A percentile compares a stretch with the other conserved stretches of the same genome.
Evolutionary conservation across 2,888 invertebrate species (phyloP).

Genomic region (Alcis repandata): DNA sequence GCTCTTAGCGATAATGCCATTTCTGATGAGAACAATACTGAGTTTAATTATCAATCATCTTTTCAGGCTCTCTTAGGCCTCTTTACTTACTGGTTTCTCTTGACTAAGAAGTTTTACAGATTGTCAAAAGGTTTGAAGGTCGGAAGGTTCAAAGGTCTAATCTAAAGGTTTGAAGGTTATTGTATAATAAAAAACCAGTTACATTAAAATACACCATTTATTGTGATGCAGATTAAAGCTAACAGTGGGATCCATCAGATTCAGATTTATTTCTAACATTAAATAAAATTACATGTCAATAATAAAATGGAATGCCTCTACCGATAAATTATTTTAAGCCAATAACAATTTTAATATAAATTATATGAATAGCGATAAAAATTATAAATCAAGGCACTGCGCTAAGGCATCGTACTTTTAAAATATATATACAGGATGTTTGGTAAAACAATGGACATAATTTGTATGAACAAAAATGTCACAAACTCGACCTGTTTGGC

Average conservation of each 20-base stretch:
- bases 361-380: conserved; percentile 17
- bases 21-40: too few species aligned
- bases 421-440: neutral
- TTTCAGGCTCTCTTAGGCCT: too few species aligned
- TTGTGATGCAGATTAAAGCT: conserved; percentile 31
- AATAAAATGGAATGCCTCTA: conserved; percentile 28
- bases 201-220: conserved; percentile 27
- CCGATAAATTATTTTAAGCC: conserved; percentile 19
- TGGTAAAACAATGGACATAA: neutral
- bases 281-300: too few species aligned
- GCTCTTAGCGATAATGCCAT: too few species aligned
- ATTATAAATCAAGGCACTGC: conserved; percentile 30
- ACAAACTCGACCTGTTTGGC: neutral
- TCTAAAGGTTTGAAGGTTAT: too few species aligned
- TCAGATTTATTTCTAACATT: too few species aligned
- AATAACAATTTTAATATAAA: conserved; percentile 14
- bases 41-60: too few species aligned
- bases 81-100: too few species aligned
- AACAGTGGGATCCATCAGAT: conserved; percentile 18
- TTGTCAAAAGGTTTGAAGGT: too few species aligned
- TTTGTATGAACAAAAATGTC: neutral
- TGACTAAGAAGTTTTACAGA: too few species aligned
- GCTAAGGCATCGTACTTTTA: conserved; percentile 20
- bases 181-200: conserved; percentile 18
- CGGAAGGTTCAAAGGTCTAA: too few species aligned